A percentile compares a stretch with the other conserved stretches of the same genome.
Conservation (phyloP, 1,140 invertebrate genomes). For the Pristionchus pacificus region DNA sequence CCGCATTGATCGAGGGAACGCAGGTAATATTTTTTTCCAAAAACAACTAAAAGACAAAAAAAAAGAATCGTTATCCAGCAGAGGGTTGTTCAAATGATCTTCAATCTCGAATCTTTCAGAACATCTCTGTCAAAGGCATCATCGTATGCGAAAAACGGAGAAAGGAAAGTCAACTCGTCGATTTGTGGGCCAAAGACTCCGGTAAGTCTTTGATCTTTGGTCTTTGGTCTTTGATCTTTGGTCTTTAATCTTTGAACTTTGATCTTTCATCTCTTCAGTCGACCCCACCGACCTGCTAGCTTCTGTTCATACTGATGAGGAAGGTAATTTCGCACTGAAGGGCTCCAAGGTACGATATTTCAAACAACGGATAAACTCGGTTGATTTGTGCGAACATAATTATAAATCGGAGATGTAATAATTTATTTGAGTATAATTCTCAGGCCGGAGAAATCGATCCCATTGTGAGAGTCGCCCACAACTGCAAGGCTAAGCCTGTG, state of each 20-base stretch:
- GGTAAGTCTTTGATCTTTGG: neutral
- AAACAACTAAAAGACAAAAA: no score
- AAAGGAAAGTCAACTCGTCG: slow-evolving; percentile 20
- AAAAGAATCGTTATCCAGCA: no score
- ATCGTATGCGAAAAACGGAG: slow-evolving; percentile 28
- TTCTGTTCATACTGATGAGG: neutral
- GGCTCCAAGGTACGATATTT: neutral
- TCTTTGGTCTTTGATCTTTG: neutral
- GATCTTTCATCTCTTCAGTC: no score
- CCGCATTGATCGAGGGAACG: no score
- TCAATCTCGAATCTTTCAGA: no score
- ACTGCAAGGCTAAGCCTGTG: neutral
- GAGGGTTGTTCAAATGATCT: no score
- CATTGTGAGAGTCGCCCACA: neutral
- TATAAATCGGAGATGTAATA: neutral
- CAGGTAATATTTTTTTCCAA: no score
- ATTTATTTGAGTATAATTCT: no score
- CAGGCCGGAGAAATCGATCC: neutral
- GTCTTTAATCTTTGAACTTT: no score
- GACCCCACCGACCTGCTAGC: neutral
- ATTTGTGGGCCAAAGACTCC: slow-evolving; percentile 32
- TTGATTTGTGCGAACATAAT: no score
- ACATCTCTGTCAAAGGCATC: slow-evolving; percentile 30
- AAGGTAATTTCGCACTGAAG: neutral
- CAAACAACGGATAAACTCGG: neutral